Evolutionary conservation across 2,797 vertebrate genomes (phyloP), one percentile per base, ranked within the genome.

Genomic region (Cephalopachus bancanus): DNA sequence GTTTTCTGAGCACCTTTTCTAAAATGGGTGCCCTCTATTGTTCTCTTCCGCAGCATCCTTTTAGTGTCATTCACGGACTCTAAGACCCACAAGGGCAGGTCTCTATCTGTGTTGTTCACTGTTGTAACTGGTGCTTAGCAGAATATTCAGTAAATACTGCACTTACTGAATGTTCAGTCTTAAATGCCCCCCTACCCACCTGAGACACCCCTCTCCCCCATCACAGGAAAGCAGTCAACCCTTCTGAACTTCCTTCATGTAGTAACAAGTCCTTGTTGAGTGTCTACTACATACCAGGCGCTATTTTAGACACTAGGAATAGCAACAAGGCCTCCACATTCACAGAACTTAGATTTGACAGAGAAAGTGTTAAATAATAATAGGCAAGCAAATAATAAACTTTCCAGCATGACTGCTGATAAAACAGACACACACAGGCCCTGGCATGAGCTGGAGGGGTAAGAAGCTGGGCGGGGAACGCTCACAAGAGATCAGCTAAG

Each of bases 361-460:
- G 28, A 37, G 10, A 83, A 67, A 72, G 33, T 53, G 19, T 2
- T 8, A 90, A 80, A 78, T 33, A 83, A 65, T 65, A 87, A 60
- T 24, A 89, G 24, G 44, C 30, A 87, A 57, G 22, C 20, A 83
- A 90, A 72, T 62, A 84, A 88, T 62, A 75, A 79, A 74, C 79
- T 72, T 30, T 76, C 60, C 80, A 64, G 24, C 37, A 26, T 28
- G 80, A 75, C 24, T n/a, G 62, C 62, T 59, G 17, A 44, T 10
- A 95, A 96, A 49, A 80, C 93, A 94, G 94, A 57, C 78, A 86
- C 85, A 37, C 20, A 62, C 15, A 59, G 76, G 71, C 28, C n/a
- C 26, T 33, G 86, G 59, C 20, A 59, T 65, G 57, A 87, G 72
- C 12, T 17, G 37, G 44, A 91, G 76, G 3, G 28, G 2, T 51